These are phyloP conservation scores for Drosophila paucipuncta DNA, from an alignment of 2,888 invertebrate species.

Conservation along the genomic window DNA sequence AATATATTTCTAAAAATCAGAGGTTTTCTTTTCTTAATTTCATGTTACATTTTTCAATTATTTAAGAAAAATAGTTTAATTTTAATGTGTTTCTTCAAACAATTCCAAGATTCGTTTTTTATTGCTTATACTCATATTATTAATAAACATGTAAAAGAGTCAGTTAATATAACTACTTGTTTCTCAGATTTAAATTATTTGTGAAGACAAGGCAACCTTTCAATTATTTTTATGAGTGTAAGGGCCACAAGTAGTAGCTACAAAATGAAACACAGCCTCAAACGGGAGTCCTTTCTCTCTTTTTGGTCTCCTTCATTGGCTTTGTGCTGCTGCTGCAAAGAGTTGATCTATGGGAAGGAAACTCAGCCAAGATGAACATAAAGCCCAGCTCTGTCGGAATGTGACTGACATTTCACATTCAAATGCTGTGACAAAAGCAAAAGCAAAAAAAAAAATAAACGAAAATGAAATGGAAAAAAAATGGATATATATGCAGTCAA, in stretches of 20 bases:
- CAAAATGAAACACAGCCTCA: slow-evolving; percentile 68
- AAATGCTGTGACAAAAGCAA: slow-evolving; percentile 66
- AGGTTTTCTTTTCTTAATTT: background rate
- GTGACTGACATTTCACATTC: slow-evolving; percentile 83
- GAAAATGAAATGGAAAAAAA: background rate
- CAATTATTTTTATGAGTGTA: background rate
- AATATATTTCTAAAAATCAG: background rate
- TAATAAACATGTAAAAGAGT: background rate
- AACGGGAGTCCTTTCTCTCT: slow-evolving; percentile 24
- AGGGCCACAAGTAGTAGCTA: slow-evolving; percentile 68
- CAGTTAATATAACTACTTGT: background rate
- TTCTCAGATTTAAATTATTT: background rate
- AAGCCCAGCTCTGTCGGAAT: slow-evolving; percentile 63
- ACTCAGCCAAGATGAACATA: slow-evolving; percentile 48
- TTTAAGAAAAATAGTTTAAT: background rate
- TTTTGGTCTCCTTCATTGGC: slow-evolving; percentile 13
- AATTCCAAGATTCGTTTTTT: background rate
- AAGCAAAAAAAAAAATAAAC: slow-evolving; percentile 2
- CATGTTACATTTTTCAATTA: background rate
- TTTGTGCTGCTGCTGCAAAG: slow-evolving; percentile 44
- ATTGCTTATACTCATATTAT: background rate
- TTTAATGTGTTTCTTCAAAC: background rate
- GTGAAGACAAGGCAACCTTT: background rate
- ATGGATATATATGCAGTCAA: background rate
- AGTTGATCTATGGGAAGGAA: slow-evolving; percentile 59